Evolutionary conservation across 1,140 invertebrate species (phyloP).

Genomic region (Ceratina calcarata): DNA sequence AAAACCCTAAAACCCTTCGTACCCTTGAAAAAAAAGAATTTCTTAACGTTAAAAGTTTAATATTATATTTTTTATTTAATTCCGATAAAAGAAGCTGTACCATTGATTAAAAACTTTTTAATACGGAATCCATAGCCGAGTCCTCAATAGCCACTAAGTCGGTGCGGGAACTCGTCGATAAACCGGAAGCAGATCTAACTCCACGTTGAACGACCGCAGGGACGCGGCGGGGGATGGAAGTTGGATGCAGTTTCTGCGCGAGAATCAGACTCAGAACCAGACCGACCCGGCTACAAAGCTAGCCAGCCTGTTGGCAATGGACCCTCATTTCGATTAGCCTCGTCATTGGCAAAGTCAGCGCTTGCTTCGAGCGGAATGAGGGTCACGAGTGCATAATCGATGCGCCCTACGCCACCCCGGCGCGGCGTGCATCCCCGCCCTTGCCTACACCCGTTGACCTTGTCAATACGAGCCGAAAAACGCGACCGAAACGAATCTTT

Average conservation of each 20-base stretch:
- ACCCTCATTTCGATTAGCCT: slow-evolving; percentile 56
- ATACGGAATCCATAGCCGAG: neutral
- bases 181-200: slow-evolving; percentile 13
- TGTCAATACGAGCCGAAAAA: slow-evolving; percentile 55
- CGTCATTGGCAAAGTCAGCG: slow-evolving; percentile 65
- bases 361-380: slow-evolving; percentile 65
- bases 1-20: too few species aligned
- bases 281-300: too few species aligned
- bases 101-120: neutral
- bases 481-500: slow-evolving; percentile 17
- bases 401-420: slow-evolving; percentile 60
- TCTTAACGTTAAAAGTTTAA: too few species aligned
- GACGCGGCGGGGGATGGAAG: neutral
- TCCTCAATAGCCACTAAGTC: slow-evolving; percentile 22
- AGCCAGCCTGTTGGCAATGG: slow-evolving; percentile 6
- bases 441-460: slow-evolving; percentile 48
- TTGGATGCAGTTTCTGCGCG: slow-evolving; percentile 9
- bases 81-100: too few species aligned
- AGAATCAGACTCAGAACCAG: neutral
- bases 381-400: slow-evolving; percentile 72
- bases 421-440: slow-evolving; percentile 49
- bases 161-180: neutral
- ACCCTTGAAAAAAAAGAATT: too few species aligned
- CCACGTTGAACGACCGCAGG: slow-evolving; percentile 16
- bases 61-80: too few species aligned